phyloP scores from a whole-genome alignment of 2,888 invertebrate species.

The Acanthoscelides obtectus region DNA sequence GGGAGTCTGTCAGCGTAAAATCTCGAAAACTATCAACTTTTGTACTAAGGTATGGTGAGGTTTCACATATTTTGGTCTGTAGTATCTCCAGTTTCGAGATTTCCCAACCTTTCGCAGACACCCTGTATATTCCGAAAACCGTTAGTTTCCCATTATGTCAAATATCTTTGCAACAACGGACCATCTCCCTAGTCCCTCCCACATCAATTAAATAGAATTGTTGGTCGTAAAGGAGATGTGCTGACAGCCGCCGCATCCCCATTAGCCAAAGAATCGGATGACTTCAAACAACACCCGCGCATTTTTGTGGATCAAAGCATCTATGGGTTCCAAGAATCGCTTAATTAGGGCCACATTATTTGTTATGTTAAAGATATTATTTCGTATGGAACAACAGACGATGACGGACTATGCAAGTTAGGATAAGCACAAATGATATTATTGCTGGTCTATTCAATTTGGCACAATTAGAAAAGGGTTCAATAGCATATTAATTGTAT shows the following conservation, averaged over 20 bases:
- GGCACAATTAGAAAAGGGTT: not conserved
- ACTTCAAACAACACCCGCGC: not conserved
- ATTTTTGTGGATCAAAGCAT: not conserved
- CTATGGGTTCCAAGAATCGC: not conserved
- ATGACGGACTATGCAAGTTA: not conserved
- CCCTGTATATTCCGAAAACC: not conserved
- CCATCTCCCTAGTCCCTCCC: not conserved
- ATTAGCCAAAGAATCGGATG: not conserved
- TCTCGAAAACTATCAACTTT: too few relatives aligned
- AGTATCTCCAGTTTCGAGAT: too few relatives aligned
- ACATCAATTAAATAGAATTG: not conserved
- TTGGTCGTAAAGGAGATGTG: not conserved
- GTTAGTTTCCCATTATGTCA: not conserved
- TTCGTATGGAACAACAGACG: not conserved
- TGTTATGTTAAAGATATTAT: not conserved
- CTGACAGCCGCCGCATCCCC: not conserved
- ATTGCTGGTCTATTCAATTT: too few relatives aligned
- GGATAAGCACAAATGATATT: not conserved
- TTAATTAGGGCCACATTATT: not conserved
- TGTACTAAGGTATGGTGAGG: too few relatives aligned
- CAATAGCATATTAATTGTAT: not conserved
- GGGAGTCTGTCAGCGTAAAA: too few relatives aligned
- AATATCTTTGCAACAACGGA: not conserved
- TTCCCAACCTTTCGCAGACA: too few relatives aligned
- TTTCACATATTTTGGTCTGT: too few relatives aligned